phyloP scores from a whole-genome alignment of 1,140 invertebrate species.

The silkworm (Bombyx mori) region ASM3026992v2 NC_085118.1:11569501-11570000 shows the following conservation, averaged over 20 bases:
- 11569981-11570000: too few species aligned
- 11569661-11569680: conserved; percentile 46
- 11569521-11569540: conserved; percentile 69
- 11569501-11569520: conserved; percentile 68
- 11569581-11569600: conserved; percentile 31
- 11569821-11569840: conserved; percentile 48
- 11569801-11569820: conserved; percentile 64
- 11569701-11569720: conserved; percentile 3
- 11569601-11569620: conserved; percentile 43
- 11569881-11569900: not conserved
- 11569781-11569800: conserved; percentile 56
- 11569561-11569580: conserved; percentile 34
- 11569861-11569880: conserved; percentile 1
- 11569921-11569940: too few species aligned
- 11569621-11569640: conserved; percentile 73
- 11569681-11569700: conserved; percentile 6
- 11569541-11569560: conserved; percentile 38
- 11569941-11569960: too few species aligned
- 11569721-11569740: not conserved
- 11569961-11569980: too few species aligned
- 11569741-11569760: conserved; percentile 12
- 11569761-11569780: conserved; percentile 36
- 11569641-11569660: conserved; percentile 70
- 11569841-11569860: conserved; percentile 18
- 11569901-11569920: too few species aligned